These are phyloP conservation scores for Actinemys pallida DNA, from an alignment of 2,113 vertebrate genomes.

Conservation along the genomic window DNA sequence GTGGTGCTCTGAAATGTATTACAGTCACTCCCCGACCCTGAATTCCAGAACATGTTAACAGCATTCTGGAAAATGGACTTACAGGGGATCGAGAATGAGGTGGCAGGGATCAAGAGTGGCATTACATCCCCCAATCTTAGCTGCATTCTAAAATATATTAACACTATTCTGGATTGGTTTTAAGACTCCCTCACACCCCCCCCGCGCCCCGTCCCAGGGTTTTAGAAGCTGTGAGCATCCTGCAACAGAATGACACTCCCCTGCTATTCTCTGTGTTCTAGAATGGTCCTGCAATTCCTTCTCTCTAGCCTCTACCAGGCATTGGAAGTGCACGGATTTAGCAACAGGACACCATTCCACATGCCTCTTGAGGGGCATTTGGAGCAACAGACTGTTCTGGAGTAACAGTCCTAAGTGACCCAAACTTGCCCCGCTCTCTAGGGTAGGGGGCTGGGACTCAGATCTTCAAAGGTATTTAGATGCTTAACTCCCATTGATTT, in stretches of 20 bases:
- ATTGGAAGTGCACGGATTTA: background rate
- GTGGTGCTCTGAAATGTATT: background rate
- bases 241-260: background rate
- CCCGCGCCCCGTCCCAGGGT: background rate
- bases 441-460: background rate
- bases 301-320: background rate
- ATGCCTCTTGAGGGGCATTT: fast-evolving
- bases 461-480: background rate
- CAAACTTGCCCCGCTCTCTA: background rate
- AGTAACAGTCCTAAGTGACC: background rate
- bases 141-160: background rate
- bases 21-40: background rate
- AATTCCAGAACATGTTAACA: background rate
- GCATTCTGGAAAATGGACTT: background rate
- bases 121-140: slow-evolving; percentile 6
- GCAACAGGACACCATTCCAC: background rate
- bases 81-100: background rate
- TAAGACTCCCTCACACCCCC: background rate
- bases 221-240: background rate
- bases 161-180: background rate
- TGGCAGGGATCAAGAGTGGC: background rate
- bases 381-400: slow-evolving; percentile 6
- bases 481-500: background rate
- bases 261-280: slow-evolving; percentile 17
- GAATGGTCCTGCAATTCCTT: background rate